Percentiles rank a stretch among this genome's conserved stretches.
phyloP scores from a whole-genome alignment of 2,797 vertebrate genomes.

The Remorina albescens region DNA sequence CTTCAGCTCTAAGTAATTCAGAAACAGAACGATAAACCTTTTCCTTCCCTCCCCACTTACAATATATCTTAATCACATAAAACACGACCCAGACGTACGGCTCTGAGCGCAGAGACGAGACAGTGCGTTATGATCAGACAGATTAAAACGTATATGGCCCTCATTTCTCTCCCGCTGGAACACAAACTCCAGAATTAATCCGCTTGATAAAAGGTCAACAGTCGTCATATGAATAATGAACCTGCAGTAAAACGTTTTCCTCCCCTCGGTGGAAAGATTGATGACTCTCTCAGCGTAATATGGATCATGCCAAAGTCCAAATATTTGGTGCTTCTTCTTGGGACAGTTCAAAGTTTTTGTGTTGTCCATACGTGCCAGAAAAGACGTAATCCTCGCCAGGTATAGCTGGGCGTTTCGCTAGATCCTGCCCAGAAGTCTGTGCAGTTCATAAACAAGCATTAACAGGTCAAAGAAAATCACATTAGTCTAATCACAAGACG shows the following conservation, averaged over 20 bases:
- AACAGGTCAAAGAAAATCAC: conserved; percentile 30
- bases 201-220: conserved; percentile 48
- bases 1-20: neutral
- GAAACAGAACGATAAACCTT: neutral
- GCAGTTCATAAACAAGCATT: conserved; percentile 34
- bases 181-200: conserved; percentile 42
- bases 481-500: conserved; percentile 15
- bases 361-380: neutral
- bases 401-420: neutral
- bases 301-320: conserved; percentile 6
- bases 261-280: neutral
- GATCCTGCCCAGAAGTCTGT: conserved; percentile 6
- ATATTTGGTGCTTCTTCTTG: neutral
- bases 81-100: neutral
- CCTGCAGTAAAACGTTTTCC: neutral
- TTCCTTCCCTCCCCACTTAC: no score
- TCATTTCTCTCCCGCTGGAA: conserved; percentile 2
- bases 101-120: neutral
- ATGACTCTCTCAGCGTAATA: neutral
- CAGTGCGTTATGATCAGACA: conserved; percentile 1
- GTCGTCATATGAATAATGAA: conserved; percentile 37
- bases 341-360: neutral
- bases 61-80: neutral
- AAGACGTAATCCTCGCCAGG: conserved; percentile 9
- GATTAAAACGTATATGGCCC: conserved; percentile 15